phyloP scores from a whole-genome alignment of 2,797 vertebrate genomes.

The Pseudochirops cupreus region DNA sequence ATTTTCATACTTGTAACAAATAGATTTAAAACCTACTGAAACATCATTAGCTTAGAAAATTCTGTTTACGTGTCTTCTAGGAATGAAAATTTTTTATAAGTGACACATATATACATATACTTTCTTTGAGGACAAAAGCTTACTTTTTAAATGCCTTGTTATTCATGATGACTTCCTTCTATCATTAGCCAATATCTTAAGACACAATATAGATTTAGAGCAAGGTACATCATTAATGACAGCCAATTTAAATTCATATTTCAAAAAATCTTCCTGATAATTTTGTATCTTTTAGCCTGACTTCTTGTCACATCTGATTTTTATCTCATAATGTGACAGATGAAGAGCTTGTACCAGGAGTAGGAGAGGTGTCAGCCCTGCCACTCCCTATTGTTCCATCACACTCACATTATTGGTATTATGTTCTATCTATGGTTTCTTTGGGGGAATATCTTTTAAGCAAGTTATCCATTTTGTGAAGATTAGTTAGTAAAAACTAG shows the following conservation, averaged over 20 bases:
- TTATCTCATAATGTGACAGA: constrained; percentile 66
- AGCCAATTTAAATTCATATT: constrained; percentile 63
- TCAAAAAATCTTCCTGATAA: constrained; percentile 65
- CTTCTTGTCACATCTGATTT: constrained; percentile 74
- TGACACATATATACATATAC: background rate
- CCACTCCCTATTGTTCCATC: constrained; percentile 65
- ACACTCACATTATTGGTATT: background rate
- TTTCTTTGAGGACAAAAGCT: background rate
- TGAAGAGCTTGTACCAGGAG: constrained; percentile 64
- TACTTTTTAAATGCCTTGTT: background rate
- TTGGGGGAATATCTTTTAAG: background rate
- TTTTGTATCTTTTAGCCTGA: constrained; percentile 66
- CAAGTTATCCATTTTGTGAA: background rate
- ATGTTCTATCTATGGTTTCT: background rate
- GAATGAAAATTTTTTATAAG: background rate
- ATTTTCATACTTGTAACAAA: background rate
- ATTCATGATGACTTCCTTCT: background rate
- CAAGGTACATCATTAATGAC: constrained; percentile 58
- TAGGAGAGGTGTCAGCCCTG: constrained; percentile 23
- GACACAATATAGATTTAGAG: constrained; percentile 33
- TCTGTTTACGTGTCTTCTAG: background rate
- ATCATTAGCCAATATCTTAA: constrained; percentile 53
- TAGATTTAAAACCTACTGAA: background rate
- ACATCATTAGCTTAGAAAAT: background rate
- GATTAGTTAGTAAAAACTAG: background rate